These are phyloP conservation scores for Campaea margaritaria DNA, from an alignment of 2,888 invertebrate genomes.

Conservation along the genomic window DNA sequence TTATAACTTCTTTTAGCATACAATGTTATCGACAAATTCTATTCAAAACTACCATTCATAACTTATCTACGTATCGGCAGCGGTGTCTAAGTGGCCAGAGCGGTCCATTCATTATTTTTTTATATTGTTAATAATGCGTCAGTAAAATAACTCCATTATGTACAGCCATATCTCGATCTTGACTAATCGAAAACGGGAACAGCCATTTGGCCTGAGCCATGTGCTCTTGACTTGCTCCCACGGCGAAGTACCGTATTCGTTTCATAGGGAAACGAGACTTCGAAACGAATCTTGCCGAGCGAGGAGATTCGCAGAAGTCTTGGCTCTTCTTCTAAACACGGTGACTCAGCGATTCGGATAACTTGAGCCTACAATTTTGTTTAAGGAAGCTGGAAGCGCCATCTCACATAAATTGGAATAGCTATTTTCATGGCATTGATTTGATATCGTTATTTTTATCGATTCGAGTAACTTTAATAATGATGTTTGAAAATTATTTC, in stretches of 20 bases:
- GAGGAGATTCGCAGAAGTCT: conserved; percentile 8
- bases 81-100: conserved; percentile 20
- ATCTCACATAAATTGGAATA: too few relatives aligned
- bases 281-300: not conserved
- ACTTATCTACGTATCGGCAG: conserved; percentile 32
- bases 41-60: conserved; percentile 38
- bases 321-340: conserved; percentile 9
- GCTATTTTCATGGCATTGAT: too few relatives aligned
- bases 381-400: not conserved
- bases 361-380: not conserved
- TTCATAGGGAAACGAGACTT: conserved; percentile 18
- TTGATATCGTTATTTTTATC: too few relatives aligned
- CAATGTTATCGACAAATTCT: conserved; percentile 21
- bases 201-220: conserved; percentile 21
- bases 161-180: conserved; percentile 34
- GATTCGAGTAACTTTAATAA: too few relatives aligned
- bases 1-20: conserved; percentile 7
- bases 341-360: conserved; percentile 22
- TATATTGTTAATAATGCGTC: conserved; percentile 36
- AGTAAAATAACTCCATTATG: conserved; percentile 41
- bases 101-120: conserved; percentile 39
- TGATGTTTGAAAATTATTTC: not conserved
- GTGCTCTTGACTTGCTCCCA: conserved; percentile 24
- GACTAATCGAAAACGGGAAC: conserved; percentile 39
- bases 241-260: conserved; percentile 14